Conservation (phyloP, 2,113 vertebrate genomes). For the Caracal caracal region DNA sequence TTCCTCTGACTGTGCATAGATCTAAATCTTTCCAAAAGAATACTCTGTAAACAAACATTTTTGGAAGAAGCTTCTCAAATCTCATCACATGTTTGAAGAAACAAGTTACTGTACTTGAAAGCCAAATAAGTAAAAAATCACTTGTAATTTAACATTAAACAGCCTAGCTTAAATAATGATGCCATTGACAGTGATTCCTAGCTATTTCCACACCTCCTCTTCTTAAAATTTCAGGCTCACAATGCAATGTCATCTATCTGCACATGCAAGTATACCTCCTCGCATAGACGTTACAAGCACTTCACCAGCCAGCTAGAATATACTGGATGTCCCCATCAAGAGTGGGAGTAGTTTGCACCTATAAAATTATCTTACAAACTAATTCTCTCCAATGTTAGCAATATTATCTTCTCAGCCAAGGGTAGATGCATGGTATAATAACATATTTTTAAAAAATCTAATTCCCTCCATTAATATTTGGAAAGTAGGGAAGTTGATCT, state of each 20-base stretch:
- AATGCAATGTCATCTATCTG: not conserved
- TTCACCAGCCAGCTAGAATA: not conserved
- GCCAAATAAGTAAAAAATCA: not conserved
- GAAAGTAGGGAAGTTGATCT: not conserved
- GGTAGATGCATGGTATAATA: not conserved
- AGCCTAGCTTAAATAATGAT: not conserved
- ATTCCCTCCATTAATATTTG: not conserved
- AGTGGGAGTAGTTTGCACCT: not conserved
- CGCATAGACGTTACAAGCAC: not conserved
- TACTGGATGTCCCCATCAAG: not conserved
- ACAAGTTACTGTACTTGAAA: not conserved
- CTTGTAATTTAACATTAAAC: constrained; percentile 1
- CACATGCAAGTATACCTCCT: not conserved
- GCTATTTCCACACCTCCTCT: not conserved
- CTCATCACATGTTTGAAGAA: not conserved
- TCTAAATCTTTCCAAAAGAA: not conserved
- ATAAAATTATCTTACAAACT: not conserved
- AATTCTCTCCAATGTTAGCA: not conserved
- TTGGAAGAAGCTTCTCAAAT: not conserved
- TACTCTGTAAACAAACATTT: not conserved
- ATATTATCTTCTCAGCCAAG: not conserved
- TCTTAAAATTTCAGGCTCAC: constrained; percentile 5
- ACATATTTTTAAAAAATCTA: not conserved
- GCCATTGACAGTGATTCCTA: not conserved
- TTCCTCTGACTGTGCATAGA: not conserved